These are phyloP conservation scores for Trypoxylon attenuatum DNA, from an alignment of 2,888 invertebrate genomes.

Conservation along the genomic window DNA sequence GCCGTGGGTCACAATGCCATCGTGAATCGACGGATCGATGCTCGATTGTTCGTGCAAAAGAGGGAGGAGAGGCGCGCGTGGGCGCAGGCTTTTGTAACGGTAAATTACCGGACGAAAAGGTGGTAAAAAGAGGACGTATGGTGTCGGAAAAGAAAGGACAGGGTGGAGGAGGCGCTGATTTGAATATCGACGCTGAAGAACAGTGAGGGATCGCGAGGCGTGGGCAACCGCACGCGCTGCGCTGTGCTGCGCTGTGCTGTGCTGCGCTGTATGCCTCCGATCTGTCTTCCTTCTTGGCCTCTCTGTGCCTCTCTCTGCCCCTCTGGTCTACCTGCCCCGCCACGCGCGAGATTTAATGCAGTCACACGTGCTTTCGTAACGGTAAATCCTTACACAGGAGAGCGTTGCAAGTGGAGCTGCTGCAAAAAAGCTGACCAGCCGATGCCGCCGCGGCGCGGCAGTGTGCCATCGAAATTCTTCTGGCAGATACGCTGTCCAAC, in stretches of 20 bases:
- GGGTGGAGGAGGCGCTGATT: conserved; percentile 59
- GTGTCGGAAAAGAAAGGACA: conserved; percentile 34
- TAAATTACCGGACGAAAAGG: conserved; percentile 54
- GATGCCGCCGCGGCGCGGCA: background rate
- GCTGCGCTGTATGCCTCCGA: conserved; percentile 63
- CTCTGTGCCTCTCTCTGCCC: conserved; percentile 5
- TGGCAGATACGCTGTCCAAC: background rate
- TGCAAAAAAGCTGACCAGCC: background rate
- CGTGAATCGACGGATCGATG: conserved; percentile 56
- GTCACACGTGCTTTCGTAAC: conserved; percentile 54
- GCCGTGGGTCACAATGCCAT: conserved; percentile 35
- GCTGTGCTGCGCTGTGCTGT: conserved; percentile 28
- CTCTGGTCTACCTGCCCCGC: background rate
- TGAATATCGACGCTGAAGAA: conserved; percentile 64
- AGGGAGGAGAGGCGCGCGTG: conserved; percentile 29
- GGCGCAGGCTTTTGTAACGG: conserved; percentile 56
- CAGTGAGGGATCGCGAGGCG: conserved; percentile 63
- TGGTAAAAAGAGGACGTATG: conserved; percentile 57
- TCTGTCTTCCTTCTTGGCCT: conserved; percentile 43
- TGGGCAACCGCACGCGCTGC: conserved; percentile 51
- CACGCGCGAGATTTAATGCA: conserved; percentile 50
- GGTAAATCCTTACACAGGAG: conserved; percentile 44
- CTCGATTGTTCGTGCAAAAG: conserved; percentile 37
- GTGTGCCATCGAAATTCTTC: background rate
- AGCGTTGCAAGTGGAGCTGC: conserved; percentile 29